Base-by-base conservation (phyloP, 2,888 invertebrate species). In the Tolmerus cingulatus region DNA sequence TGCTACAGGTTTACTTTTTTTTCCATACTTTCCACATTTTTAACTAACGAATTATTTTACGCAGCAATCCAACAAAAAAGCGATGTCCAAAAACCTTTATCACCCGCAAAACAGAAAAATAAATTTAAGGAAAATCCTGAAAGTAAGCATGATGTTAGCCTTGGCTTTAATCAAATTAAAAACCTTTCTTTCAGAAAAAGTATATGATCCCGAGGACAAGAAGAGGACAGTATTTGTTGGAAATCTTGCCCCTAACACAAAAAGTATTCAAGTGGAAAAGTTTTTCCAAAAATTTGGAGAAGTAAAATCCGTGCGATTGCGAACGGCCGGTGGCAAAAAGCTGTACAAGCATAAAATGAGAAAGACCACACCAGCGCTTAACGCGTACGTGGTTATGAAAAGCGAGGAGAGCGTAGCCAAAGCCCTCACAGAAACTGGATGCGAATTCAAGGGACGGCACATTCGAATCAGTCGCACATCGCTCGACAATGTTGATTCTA, bases 151-250 rank as follows among this genome's bases (percentile, higher is more conserved):
- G 5, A 2, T 55, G 7, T 55, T 8, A n/a, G 7, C 2, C 19
- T 1, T 1, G 5, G 2, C 55, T 55, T 40, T 40, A 40, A 40
- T 12, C 5, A 19, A 8, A 19, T 40, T 40, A 12, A 7, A 55
- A 19, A 19, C 19, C 19, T n/a, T 55, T n/a, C 19, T 55, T 55
- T n/a, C n/a, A n/a, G 43, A 46, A 55, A 19, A 55, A 8, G 55
- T 19, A 2, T 55, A 55, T 23, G 88, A 90, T 87, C 90, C 91
- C 0, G 89, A 87, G 1, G 87, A 88, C 12, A 90, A 90, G 37
- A 90, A 90, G 9, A 89, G 90, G 16, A 93, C 93, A 0, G 88
- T 93, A 1, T 93, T 93, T 88, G 90, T 93, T 37, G 93, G 93
- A 0, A 93, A 93, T 89, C 87, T 93, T 0, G 92, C 93, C 0